Conservation (phyloP, 2,113 vertebrate genomes). For the Pimephales promelas region DNA sequence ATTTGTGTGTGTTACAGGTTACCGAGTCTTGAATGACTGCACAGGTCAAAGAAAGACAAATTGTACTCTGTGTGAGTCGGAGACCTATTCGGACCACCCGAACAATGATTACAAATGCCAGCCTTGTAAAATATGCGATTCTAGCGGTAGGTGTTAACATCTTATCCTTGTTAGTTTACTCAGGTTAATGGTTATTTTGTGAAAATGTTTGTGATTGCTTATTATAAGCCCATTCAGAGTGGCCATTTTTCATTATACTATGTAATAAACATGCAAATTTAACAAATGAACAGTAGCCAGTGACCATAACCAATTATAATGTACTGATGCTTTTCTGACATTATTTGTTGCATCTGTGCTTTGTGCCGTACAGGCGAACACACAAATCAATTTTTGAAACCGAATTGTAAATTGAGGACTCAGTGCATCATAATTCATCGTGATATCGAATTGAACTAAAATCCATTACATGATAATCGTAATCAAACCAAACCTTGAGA, state of each 20-base stretch:
- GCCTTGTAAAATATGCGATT: constrained; percentile 58
- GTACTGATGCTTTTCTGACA: no score
- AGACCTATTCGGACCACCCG: constrained; percentile 16
- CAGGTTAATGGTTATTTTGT: not conserved
- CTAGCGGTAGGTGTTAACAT: constrained; percentile 55
- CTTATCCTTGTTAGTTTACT: not conserved
- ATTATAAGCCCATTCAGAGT: no score
- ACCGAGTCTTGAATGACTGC: constrained; percentile 37
- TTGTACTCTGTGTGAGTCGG: not conserved
- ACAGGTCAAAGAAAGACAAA: no score
- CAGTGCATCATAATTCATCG: no score
- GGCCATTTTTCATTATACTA: not conserved
- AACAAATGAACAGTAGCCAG: not conserved
- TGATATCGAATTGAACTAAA: no score
- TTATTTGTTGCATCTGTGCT: no score
- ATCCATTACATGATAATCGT: no score
- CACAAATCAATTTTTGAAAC: no score
- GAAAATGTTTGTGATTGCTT: not conserved
- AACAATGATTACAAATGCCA: not conserved
- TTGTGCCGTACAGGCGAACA: no score
- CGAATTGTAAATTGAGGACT: no score
- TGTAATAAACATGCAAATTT: not conserved
- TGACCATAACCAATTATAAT: no score
- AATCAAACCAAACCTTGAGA: no score
- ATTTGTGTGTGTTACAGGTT: constrained; percentile 59